Percentiles rank a stretch among this genome's conserved stretches.
Evolutionary conservation across 1,140 invertebrate genomes (phyloP).

Genomic region (Drosophila takahashii): DNA sequence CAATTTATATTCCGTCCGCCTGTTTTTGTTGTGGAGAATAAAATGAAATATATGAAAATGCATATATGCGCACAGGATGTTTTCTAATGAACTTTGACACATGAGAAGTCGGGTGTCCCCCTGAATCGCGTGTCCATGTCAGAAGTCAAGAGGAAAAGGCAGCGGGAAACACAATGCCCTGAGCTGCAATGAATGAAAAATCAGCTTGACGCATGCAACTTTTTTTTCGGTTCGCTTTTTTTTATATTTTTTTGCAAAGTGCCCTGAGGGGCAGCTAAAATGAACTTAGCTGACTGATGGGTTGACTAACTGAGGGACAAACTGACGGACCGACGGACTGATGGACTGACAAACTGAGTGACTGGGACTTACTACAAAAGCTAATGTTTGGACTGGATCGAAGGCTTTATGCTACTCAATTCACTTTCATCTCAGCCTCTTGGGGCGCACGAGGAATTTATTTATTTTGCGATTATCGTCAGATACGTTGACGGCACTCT

Average conservation of each 20-base stretch:
- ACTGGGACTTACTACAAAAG: constrained; percentile 13
- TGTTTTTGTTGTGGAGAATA: constrained; percentile 20
- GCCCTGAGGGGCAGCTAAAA: constrained; percentile 55
- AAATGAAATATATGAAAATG: constrained; percentile 34
- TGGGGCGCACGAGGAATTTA: constrained; percentile 12
- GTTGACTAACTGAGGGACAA: constrained; percentile 58
- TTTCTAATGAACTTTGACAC: constrained; percentile 80
- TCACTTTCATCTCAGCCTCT: constrained; percentile 16
- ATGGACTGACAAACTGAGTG: constrained; percentile 18
- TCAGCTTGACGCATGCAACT: constrained; percentile 76
- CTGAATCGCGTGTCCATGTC: constrained; percentile 66
- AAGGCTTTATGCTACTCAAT: constrained; percentile 13
- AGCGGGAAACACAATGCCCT: constrained; percentile 45
- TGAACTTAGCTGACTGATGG: constrained; percentile 51
- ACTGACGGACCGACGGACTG: constrained; percentile 19
- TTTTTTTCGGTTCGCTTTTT: constrained; percentile 27
- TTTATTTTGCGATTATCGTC: constrained; percentile 32
- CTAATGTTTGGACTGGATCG: constrained; percentile 2
- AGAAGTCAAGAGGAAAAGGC: constrained; percentile 59
- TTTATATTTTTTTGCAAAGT: constrained; percentile 20
- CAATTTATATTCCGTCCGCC: constrained; percentile 46
- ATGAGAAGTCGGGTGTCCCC: constrained; percentile 11
- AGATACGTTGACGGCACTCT: constrained; percentile 33
- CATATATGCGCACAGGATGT: constrained; percentile 49
- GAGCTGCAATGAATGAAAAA: constrained; percentile 78